Conservation (phyloP, 35 echinoderm and acorn worm genomes). For the Heliocidaris tuberculata region DNA sequence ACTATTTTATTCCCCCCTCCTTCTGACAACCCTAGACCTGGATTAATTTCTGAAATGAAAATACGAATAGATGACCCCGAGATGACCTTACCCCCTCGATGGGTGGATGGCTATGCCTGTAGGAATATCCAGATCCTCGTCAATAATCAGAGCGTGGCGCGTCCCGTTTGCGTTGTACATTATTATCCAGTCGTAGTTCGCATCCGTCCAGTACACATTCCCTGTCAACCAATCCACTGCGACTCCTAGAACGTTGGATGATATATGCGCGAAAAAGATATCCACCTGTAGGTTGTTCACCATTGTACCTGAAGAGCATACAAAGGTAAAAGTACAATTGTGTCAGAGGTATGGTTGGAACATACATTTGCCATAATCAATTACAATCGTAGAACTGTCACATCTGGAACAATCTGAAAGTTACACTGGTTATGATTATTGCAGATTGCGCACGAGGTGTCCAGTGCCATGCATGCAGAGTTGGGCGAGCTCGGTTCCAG, state of each 20-base stretch:
- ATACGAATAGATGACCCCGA: too few relatives aligned
- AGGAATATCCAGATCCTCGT: slow-evolving; percentile 54
- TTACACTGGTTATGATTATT: too few relatives aligned
- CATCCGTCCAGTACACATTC: slow-evolving; percentile 75
- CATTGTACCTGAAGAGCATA: slow-evolving; percentile 13
- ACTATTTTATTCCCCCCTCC: too few relatives aligned
- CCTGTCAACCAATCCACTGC: slow-evolving; percentile 78
- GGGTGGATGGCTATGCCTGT: slow-evolving; percentile 67
- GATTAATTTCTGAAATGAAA: background rate
- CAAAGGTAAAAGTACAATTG: too few relatives aligned
- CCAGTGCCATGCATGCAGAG: too few relatives aligned
- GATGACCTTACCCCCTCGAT: slow-evolving; percentile 38
- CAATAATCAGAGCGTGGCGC: background rate
- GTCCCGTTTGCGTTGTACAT: slow-evolving; percentile 58
- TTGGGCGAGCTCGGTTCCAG: too few relatives aligned
- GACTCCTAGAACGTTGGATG: slow-evolving; percentile 56
- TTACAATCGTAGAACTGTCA: too few relatives aligned
- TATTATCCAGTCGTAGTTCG: slow-evolving; percentile 79
- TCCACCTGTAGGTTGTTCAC: background rate
- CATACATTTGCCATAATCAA: too few relatives aligned
- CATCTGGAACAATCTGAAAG: too few relatives aligned
- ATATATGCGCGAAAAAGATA: slow-evolving; percentile 39
- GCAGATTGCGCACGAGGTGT: too few relatives aligned
- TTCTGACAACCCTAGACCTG: too few relatives aligned
- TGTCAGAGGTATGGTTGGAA: too few relatives aligned